Base-by-base conservation (phyloP, 2,113 vertebrate genomes). In the Nyctereutes procyonoides region DNA sequence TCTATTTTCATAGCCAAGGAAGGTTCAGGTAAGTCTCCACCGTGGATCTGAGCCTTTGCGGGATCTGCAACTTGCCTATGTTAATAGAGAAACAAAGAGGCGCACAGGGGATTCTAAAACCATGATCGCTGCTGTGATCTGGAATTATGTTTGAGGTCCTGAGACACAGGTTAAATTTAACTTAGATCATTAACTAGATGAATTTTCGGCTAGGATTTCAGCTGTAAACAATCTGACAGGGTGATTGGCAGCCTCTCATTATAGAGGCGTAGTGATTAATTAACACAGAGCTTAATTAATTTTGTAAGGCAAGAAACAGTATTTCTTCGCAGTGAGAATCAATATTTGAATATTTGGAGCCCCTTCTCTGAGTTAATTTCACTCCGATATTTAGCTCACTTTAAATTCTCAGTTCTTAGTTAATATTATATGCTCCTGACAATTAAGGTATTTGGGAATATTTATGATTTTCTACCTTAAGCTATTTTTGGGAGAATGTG, bases 231-330 rank as follows among this genome's bases (percentile, higher is more conserved):
- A 93, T 92, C 95, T 98, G 98, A 98, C 98, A 98, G 91, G 51
- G 95, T 98, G 97, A 98, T 98, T 98, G 97, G 98, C 98, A 98
- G 98, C 90, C 92, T 97, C 98, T 98, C 92, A 98, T 98, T 98
- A 98, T 73, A 94, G 90, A 98, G 86, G 94, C 83, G 2, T 82
- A 97, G 94, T 97, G 97, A 98, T 98, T 98, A 98, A 98, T 98
- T 98, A 98, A 98, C 98, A 96, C 93, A 88, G 98, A 97, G 96
- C 94, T 97, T 97, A 97, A 98, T 98, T 98, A 98, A 96, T 98
- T 98, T 98, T 95, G 96, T 97, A 93, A 98, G 88, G 96, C 86
- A 94, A 96, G 95, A 88, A 97, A 96, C 92, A 93, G 94, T 97
- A 95, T 95, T 96, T 94, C 92, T 97, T 97, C 85, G 90, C 96